Conservation (phyloP, 1,140 invertebrate genomes). For the Doryteuthis pealeii region DNA sequence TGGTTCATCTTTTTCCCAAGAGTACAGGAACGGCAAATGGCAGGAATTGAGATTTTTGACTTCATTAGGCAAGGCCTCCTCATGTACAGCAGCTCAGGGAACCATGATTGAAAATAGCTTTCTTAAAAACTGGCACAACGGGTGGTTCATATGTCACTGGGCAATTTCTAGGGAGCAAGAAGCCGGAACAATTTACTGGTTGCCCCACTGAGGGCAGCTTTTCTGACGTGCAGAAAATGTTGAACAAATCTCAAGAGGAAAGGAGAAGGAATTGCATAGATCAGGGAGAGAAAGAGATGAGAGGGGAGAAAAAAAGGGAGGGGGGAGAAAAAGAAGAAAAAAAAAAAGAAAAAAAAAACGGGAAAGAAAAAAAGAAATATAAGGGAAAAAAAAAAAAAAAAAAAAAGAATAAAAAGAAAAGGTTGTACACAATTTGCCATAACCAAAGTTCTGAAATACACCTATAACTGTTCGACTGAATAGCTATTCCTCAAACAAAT, state of each 20-base stretch:
- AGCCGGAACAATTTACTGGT: conserved; percentile 7
- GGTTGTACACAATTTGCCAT: not conserved
- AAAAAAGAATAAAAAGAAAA: not conserved
- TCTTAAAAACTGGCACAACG: conserved; percentile 8
- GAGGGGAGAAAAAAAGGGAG: no score
- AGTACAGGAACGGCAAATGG: not conserved
- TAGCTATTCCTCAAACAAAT: not conserved
- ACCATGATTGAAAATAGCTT: conserved; percentile 13
- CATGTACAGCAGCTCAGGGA: conserved; percentile 1
- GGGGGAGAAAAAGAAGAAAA: no score
- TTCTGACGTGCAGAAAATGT: conserved; percentile 11
- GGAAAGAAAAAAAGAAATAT: no score
- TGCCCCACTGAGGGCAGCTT: not conserved
- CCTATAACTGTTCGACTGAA: not conserved
- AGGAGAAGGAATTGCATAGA: not conserved
- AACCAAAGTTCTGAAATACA: not conserved
- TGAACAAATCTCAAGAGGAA: conserved; percentile 39
- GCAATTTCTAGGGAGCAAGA: conserved; percentile 1
- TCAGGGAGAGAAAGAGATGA: not conserved
- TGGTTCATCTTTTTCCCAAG: conserved; percentile 2
- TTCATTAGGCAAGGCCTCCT: conserved; percentile 9
- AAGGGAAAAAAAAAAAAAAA: no score
- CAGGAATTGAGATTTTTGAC: conserved; percentile 15
- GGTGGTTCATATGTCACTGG: conserved; percentile 9
- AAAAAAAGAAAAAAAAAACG: no score